Conservation (phyloP, 92 coral and sea anemone genomes). For the Ricordea florida region DNA sequence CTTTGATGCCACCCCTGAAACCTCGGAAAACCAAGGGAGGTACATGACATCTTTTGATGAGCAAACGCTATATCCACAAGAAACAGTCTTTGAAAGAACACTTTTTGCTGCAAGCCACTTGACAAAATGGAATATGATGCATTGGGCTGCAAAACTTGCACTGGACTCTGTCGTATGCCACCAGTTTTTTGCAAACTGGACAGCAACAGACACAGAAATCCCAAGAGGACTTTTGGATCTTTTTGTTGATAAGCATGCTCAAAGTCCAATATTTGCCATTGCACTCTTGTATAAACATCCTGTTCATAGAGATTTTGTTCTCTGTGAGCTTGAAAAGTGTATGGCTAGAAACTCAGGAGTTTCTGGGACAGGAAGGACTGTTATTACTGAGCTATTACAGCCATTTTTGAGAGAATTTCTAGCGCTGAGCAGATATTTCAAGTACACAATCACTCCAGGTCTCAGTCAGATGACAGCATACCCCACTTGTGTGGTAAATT, state of each 20-base stretch:
- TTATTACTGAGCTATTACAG: constrained; percentile 50
- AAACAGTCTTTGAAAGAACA: not conserved
- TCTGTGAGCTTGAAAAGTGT: constrained; percentile 45
- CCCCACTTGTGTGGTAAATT: not conserved
- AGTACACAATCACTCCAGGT: not conserved
- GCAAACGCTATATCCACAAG: not conserved
- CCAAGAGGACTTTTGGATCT: constrained; percentile 49
- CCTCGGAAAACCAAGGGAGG: not conserved
- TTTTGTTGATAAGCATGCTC: constrained; percentile 63
- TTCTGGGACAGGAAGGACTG: constrained; percentile 32
- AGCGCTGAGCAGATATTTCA: constrained; percentile 26
- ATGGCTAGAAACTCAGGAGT: not conserved
- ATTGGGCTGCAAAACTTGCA: constrained; percentile 75
- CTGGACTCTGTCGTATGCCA: constrained; percentile 63
- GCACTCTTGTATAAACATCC: constrained; percentile 72
- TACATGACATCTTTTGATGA: not conserved
- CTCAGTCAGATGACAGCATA: constrained; percentile 8
- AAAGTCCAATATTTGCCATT: constrained; percentile 77
- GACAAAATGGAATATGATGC: constrained; percentile 58
- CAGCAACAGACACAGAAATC: constrained; percentile 20
- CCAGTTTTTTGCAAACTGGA: constrained; percentile 5
- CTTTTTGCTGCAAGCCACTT: constrained; percentile 56
- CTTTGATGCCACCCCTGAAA: not conserved
- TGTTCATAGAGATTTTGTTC: constrained; percentile 55
- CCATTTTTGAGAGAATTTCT: constrained; percentile 77